Conservation (phyloP, 2,888 invertebrate genomes). For the Epinotia nisella region DNA sequence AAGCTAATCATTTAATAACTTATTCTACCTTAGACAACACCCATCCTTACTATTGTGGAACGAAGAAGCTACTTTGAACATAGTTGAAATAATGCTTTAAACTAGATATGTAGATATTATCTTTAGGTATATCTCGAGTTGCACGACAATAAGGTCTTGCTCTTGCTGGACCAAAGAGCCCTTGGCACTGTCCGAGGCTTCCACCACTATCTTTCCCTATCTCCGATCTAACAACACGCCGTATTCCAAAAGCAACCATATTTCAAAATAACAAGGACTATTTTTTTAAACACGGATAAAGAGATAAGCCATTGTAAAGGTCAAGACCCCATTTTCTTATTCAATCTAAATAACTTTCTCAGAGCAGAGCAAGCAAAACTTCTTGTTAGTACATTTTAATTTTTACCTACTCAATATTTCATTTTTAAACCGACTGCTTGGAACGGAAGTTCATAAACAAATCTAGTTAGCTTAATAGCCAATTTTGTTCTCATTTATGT, state of each 20-base stretch:
- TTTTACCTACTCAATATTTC: conserved; percentile 39
- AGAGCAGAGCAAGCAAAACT: conserved; percentile 52
- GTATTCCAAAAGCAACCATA: conserved; percentile 2
- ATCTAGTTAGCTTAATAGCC: conserved; percentile 27
- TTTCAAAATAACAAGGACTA: not conserved
- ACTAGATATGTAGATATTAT: conserved; percentile 1
- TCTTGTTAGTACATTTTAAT: conserved; percentile 40
- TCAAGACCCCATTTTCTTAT: conserved; percentile 47
- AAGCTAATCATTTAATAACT: not conserved
- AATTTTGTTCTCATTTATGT: conserved; percentile 18
- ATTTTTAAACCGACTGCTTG: conserved; percentile 17
- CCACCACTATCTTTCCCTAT: not conserved
- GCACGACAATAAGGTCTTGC: conserved; percentile 54
- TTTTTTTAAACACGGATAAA: not conserved
- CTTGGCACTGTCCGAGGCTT: conserved; percentile 47
- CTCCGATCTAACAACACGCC: not conserved
- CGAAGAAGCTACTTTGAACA: conserved; percentile 51
- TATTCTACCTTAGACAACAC: too few species aligned
- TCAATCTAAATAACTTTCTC: conserved; percentile 55
- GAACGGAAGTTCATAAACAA: conserved; percentile 27
- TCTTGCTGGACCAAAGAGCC: conserved; percentile 46
- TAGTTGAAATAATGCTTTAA: conserved; percentile 25
- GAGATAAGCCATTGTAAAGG: not conserved
- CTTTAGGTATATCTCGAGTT: conserved; percentile 35
- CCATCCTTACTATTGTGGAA: conserved; percentile 37